Conservation (phyloP, 2,113 vertebrate species). For the Myotis yumanensis region DNA sequence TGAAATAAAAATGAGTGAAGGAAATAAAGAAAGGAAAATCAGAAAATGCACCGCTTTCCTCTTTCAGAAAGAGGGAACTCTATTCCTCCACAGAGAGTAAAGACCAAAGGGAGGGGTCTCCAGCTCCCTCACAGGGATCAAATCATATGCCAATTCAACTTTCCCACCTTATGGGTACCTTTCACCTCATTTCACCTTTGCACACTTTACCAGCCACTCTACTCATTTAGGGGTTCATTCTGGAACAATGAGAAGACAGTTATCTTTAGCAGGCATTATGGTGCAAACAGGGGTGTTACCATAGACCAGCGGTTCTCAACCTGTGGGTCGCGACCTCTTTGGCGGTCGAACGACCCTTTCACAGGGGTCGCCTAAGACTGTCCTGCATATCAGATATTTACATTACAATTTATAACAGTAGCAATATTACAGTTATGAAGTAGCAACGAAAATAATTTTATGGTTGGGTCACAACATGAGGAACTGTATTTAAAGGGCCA, state of each 20-base stretch:
- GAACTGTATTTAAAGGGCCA: too few species aligned
- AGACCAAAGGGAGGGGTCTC: not conserved
- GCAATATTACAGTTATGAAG: too few species aligned
- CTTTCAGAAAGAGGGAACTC: not conserved
- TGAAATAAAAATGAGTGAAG: slow-evolving; percentile 68
- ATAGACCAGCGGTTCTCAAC: too few species aligned
- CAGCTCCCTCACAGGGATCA: rapidly evolving
- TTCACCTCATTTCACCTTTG: not conserved
- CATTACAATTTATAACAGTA: too few species aligned
- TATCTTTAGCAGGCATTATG: not conserved
- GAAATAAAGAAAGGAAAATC: slow-evolving; percentile 33
- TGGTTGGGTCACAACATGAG: too few species aligned
- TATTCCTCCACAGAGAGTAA: not conserved
- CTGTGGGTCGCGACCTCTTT: too few species aligned
- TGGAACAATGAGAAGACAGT: not conserved
- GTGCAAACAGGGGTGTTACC: not conserved
- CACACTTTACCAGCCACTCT: not conserved
- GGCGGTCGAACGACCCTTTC: too few species aligned
- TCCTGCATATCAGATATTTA: too few species aligned
- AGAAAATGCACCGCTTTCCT: not conserved
- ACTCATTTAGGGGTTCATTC: not conserved
- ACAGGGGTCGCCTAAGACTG: too few species aligned
- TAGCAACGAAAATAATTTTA: too few species aligned
- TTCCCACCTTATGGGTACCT: not conserved
- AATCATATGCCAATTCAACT: not conserved